Evolutionary conservation across 2,888 invertebrate genomes (phyloP), one percentile per base, ranked within the genome.

Genomic region (Amphimallon solstitiale): DNA sequence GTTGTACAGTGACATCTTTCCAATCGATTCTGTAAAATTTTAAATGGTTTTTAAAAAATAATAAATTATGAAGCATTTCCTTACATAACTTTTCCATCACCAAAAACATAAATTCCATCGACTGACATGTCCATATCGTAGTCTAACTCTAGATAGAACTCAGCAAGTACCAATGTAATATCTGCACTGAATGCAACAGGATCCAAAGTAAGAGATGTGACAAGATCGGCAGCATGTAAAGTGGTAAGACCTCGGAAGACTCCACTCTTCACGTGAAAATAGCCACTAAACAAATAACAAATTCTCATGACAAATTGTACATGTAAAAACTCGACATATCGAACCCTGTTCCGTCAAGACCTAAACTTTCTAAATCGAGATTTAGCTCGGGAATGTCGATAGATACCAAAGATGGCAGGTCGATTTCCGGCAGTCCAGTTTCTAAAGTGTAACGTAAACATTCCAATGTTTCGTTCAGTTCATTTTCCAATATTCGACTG

Each of bases 31-130:
- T 66, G 52, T 29, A 66, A 46, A 37, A 1, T 34, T 4, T 2
- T 6, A 17, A 19, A 40, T 48, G 17, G 1, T 48, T 29, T 29
- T 29, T n/a, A 23, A 15, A 29, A n/a, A 38, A 43, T 43, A 45
- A 45, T 1, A 0, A 37, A 15, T 14, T 2, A 35, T 10, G 17
- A 19, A 15, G 49, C 3, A 46, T 10, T 19, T 19, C 34, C 56
- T 65, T 63, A 68, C 63, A 17, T 43, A 12, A 63, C n/a, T 2
- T 46, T 43, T 14, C 68, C 68, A 37, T 63, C 46, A 14, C 68
- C 68, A 34, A 56, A 56, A 19, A 68, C 37, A 19, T 34, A 21
- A 19, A 68, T 61, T 34, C 52, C 40, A 10, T 49, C 54, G 9
- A 48, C 43, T 2, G 61, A 7, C 21, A 68, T 51, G 9, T 66